Base-by-base conservation (phyloP, 2,888 invertebrate species). In the Thecophora atra region DNA sequence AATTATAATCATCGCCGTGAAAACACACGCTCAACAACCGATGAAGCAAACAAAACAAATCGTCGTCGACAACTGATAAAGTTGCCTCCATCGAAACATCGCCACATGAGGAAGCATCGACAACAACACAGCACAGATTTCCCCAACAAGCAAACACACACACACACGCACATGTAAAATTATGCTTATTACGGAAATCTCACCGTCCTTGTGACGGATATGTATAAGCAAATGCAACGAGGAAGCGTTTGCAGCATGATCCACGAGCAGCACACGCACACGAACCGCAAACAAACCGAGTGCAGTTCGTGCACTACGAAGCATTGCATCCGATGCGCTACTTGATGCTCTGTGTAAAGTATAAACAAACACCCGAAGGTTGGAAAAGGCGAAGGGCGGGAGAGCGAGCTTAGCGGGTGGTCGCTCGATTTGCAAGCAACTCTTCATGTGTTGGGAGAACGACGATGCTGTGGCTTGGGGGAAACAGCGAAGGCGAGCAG, bases 1-100 rank as follows among this genome's bases (percentile, higher is more conserved):
- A 11, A 8, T 37, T 37, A 37, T 37, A 6, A 11, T 37, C 11
- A 37, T n/a, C n/a, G n/a, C n/a, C 6, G 37, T 37, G 37, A 6
- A 8, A 37, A 37, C 11, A 47, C 4, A n/a, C 8, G 44, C 47
- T 15, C n/a, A n/a, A 47, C 15, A 1, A 47, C 26, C 64, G 5
- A 65, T 11, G 37, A 21, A 28, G 30, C 62, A 28, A 37, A 62
- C n/a, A 37, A 30, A 30, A 60, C 15, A 4, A 58, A 58, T 26
- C 21, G 51, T 24, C n/a, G 19, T 17, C 56, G 54, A 67, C 67
- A 44, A 56, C 68, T 68, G 68, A 68, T 68, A 56, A 42, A 72
- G 66, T 54, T 72, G 74, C 67, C 64, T 67, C 74, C 72, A 73
- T 75, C 70, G 76, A 76, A 76, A 76, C 78, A 78, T 83, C 77